These are phyloP conservation scores for Antennarius striatus DNA, from an alignment of 2,113 vertebrate species.

Conservation along the genomic window DNA sequence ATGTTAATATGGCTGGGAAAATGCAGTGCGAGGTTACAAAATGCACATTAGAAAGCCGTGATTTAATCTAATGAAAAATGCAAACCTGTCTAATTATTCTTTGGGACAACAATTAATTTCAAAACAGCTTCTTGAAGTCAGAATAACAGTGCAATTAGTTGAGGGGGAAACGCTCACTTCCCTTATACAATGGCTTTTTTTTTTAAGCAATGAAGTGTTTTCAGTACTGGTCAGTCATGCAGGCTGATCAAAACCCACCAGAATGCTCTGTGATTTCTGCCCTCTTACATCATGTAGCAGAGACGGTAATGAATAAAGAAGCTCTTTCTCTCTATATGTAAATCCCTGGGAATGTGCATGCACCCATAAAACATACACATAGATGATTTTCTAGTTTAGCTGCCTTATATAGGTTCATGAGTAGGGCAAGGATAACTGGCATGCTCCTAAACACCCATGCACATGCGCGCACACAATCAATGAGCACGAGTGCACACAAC, in stretches of 20 bases:
- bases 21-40: conserved; percentile 59
- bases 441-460: not conserved
- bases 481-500: not conserved
- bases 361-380: conserved; percentile 40
- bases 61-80: conserved; percentile 73
- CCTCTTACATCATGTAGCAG: conserved; percentile 52
- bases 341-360: conserved; percentile 54
- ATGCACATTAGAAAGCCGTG: conserved; percentile 60
- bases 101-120: conserved; percentile 59
- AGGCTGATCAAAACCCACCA: conserved; percentile 40
- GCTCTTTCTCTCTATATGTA: conserved; percentile 56
- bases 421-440: conserved; percentile 18
- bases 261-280: conserved; percentile 45
- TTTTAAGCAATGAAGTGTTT: conserved; percentile 24
- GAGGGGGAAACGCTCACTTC: conserved; percentile 9
- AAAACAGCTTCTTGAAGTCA: conserved; percentile 60
- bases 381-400: conserved; percentile 73
- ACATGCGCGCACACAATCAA: not conserved
- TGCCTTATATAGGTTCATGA: conserved; percentile 50
- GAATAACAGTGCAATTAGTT: conserved; percentile 38
- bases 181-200: conserved; percentile 32
- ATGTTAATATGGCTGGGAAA: conserved; percentile 62
- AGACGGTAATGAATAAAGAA: conserved; percentile 45
- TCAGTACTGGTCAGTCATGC: conserved; percentile 25
- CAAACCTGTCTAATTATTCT: conserved; percentile 67